Base-by-base conservation (phyloP, 2,888 invertebrate species). In the Parelbella ahira region DNA sequence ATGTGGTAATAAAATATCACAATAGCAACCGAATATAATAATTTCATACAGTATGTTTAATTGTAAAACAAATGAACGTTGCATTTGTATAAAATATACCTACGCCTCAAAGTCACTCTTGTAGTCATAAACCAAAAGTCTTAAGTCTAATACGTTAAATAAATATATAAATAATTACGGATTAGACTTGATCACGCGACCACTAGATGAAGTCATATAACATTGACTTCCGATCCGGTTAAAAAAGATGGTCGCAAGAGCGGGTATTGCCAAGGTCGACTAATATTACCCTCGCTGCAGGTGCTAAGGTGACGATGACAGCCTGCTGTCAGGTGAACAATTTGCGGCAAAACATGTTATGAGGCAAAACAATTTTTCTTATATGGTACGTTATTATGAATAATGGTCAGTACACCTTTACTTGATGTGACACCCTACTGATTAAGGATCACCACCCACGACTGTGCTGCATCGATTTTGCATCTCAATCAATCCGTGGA, bases 261-360 rank as follows among this genome's bases (percentile, higher is more conserved):
- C 46, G 37, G 47, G 44, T 33, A 44, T 37, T 45, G 7, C 24
- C 50, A 53, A 56, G 54, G 54, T 41, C 48, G 39, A 43, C 29
- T 37, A 38, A 54, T 44, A 29, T 29, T 32, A 27, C 10, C 11
- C 25, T 34, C 25, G 5, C 24, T 50, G 59, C 59, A 59, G 58
- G 54, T 59, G 58, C 44, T 49, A 48, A 48, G 39, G 34, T 48
- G 54, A 48, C 52, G 51, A 50, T 58, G 58, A 54, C 52, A 53
- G 43, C 45, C 49, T 44, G 48, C 50, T 54, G 57, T 55, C 55
- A 51, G 56, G 49, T 58, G 56, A 25, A 42, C 49, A 48, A 42
- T 50, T 50, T 48, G 53, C 53, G 52, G 50, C 50, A 43, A 37
- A 48, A 53, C 53, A 47, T 46, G 47, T 51, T 50, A 49, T 39